These are phyloP conservation scores for Dasyprocta punctata DNA, from an alignment of 2,113 vertebrate genomes.

Conservation along the genomic window DNA sequence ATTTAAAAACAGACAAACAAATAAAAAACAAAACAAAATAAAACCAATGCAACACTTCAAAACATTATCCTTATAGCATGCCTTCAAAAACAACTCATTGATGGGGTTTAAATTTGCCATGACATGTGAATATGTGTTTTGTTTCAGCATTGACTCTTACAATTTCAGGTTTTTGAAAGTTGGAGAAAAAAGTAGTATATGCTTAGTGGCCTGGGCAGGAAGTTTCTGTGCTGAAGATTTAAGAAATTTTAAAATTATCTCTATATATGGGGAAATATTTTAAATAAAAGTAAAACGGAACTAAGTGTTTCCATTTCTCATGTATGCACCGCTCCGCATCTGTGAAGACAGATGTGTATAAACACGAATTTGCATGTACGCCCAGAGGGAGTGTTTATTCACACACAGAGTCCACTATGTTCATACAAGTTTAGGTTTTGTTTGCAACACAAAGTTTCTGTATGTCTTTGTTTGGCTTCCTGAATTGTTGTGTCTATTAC, in stretches of 20 bases:
- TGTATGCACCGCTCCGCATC: neutral
- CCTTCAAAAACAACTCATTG: neutral
- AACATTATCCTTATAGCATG: neutral
- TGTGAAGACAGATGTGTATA: slow-evolving; percentile 10
- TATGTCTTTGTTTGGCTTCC: slow-evolving; percentile 38
- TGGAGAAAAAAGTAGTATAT: neutral
- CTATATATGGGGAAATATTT: neutral
- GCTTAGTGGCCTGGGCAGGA: neutral
- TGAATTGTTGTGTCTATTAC: neutral
- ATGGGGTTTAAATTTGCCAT: neutral
- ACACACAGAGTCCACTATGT: neutral
- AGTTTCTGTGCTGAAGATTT: slow-evolving; percentile 5
- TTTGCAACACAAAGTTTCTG: slow-evolving; percentile 16
- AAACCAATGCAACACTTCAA: neutral
- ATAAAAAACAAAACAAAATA: neutral
- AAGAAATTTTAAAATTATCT: slow-evolving; percentile 43
- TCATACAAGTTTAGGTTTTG: slow-evolving; percentile 47
- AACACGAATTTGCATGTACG: neutral
- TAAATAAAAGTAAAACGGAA: slow-evolving; percentile 19
- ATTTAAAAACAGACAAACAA: neutral
- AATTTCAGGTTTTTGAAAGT: neutral
- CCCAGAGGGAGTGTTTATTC: neutral
- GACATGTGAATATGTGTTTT: neutral
- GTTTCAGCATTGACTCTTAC: neutral
- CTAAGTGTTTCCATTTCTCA: slow-evolving; percentile 11